phyloP scores from a whole-genome alignment of 2,888 invertebrate genomes.

The Mimachlamys varia region DNA sequence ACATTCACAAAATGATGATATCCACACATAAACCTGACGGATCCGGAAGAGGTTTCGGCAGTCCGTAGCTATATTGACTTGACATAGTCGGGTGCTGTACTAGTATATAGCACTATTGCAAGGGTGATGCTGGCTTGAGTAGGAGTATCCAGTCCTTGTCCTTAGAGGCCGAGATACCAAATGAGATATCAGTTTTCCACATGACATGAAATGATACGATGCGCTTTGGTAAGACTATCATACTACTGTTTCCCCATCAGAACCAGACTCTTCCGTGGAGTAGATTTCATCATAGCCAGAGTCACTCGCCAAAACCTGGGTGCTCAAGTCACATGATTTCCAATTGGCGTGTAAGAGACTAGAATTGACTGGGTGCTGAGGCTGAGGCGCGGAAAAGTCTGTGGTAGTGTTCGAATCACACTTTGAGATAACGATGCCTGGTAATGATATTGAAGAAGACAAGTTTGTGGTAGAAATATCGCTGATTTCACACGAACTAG shows the following conservation, averaged over 20 bases:
- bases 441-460: background rate
- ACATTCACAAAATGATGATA: background rate
- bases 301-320: constrained; percentile 2
- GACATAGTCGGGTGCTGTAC: background rate
- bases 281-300: background rate
- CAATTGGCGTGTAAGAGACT: constrained; percentile 27
- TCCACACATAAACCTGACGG: background rate
- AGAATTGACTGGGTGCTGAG: constrained; percentile 19
- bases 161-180: background rate
- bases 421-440: background rate
- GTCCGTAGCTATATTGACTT: background rate
- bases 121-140: background rate
- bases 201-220: constrained; percentile 24
- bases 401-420: constrained; percentile 33
- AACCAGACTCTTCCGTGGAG: background rate
- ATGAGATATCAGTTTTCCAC: background rate
- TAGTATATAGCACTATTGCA: background rate
- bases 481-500: constrained; percentile 54
- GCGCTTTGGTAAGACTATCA: background rate
- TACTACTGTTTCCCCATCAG: background rate
- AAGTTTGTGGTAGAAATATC: background rate
- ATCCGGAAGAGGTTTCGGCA: background rate
- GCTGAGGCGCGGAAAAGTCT: constrained; percentile 19
- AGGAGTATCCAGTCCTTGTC: background rate
- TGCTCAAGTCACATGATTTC: background rate